Percentiles rank a stretch among this genome's conserved stretches.
Evolutionary conservation across 2,888 invertebrate genomes (phyloP).

Genomic region (Mantis religiosa): DNA sequence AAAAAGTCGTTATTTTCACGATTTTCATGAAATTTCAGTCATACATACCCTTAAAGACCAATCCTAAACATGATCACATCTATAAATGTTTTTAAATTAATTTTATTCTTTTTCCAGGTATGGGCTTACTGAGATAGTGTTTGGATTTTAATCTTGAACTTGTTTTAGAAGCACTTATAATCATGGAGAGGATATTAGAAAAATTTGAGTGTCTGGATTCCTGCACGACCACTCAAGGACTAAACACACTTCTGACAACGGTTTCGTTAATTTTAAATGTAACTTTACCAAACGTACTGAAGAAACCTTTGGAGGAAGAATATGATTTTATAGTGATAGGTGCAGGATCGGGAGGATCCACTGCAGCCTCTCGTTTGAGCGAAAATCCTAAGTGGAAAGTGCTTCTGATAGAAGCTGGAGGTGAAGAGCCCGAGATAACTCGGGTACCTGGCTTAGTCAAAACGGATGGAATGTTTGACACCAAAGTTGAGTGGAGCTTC

Average conservation of each 20-base stretch:
- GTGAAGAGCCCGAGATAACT: not conserved
- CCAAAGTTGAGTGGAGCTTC: not conserved
- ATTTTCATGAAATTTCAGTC: no score
- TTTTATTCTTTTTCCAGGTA: no score
- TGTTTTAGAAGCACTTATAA: no score
- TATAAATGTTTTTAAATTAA: no score
- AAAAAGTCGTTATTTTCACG: no score
- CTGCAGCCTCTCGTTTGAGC: not conserved
- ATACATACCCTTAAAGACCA: no score
- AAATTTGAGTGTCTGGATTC: not conserved
- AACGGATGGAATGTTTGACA: not conserved
- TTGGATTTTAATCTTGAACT: no score
- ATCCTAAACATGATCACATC: no score
- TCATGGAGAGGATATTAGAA: not conserved
- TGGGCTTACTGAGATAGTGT: no score
- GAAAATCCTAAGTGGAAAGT: not conserved
- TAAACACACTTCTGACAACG: not conserved
- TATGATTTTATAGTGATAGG: not conserved
- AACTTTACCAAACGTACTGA: not conserved
- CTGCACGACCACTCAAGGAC: not conserved
- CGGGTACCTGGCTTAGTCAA: not conserved
- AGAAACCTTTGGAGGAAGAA: not conserved
- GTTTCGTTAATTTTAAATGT: not conserved
- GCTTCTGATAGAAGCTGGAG: not conserved
- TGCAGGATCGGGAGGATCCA: not conserved